Evolutionary conservation across 2,797 vertebrate species (phyloP), one percentile per base, ranked within the genome.

Genomic region (Acanthornis magna): DNA sequence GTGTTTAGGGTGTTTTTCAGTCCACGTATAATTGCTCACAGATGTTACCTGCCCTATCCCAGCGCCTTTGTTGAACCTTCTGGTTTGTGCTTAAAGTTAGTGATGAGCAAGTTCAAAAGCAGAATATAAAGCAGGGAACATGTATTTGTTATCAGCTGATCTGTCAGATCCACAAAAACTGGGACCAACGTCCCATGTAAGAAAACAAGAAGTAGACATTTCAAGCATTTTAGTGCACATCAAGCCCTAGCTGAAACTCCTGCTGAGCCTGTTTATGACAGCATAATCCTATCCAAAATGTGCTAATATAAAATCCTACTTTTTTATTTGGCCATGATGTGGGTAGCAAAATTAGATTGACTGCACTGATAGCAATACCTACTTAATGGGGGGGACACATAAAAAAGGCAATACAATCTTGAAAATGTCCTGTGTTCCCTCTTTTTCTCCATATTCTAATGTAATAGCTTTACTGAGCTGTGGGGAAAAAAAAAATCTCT

Each of bases 261-360:
- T 97, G 89, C 95, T 96, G 94, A 89, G 91, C 83, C 87, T 96
- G 95, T 97, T 97, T 97, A 97, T 87, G 94, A 87, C 79, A 95
- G 86, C 53, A 62, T 95, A 96, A 97, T 95, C 91, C 94, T 96
- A 94, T 95, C 68, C 67, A 89, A 97, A 97, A 93, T 26, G 16
- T 20, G 89, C 53, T 91, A 92, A 81, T 87, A 88, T 26, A 89
- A 96, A 95, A n/a, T 61, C 90, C 80, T 93, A 70, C 85, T 87
- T 81, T 83, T 92, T 92, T 94, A 83, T 96, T 95, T 96, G 91
- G 36, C 70, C 7, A 3, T 66, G 61, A 88, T 77, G 32, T 30
- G 42, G 70, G 81, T 23, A 82, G 79, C 36, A 85, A 88, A 95
- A 93, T 89, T 62, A 90, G 77, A 86, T 78, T 84, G 86, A 86